phyloP scores from a whole-genome alignment of 2,797 vertebrate genomes.

The Rhabdophis nuchalis region DNA sequence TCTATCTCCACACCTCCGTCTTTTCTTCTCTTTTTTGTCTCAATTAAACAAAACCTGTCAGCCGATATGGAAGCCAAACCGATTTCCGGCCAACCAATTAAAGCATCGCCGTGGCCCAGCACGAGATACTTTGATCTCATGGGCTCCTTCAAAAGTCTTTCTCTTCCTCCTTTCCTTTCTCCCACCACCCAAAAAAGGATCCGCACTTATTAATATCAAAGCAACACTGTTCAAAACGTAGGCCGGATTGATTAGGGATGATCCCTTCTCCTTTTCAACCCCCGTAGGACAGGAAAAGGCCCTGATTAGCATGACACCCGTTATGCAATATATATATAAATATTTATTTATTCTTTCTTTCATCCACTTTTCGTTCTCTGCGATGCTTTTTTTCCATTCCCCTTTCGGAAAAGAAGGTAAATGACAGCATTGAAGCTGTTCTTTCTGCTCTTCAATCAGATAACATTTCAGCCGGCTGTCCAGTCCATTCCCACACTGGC shows the following conservation, averaged over 20 bases:
- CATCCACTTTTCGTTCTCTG: neutral
- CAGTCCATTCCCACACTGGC: constrained; percentile 29
- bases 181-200: neutral
- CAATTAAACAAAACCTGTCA: neutral
- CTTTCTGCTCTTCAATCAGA: neutral
- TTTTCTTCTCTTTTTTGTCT: neutral
- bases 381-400: neutral
- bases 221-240: constrained; percentile 32
- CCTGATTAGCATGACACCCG: neutral
- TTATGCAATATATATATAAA: neutral
- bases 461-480: constrained; percentile 32
- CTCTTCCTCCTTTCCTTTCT: constrained; percentile 28
- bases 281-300: constrained; percentile 8
- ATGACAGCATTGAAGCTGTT: neutral
- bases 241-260: constrained; percentile 41
- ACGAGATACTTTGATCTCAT: constrained; percentile 22
- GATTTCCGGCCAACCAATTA: neutral
- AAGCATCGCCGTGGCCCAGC: constrained; percentile 15
- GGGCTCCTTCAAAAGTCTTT: constrained; percentile 40
- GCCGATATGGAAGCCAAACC: neutral
- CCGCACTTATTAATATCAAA: constrained; percentile 40
- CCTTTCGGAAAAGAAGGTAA: neutral
- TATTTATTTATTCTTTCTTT: neutral
- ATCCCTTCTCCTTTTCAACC: constrained; percentile 27
- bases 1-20: neutral